Conservation (phyloP, 2,888 invertebrate species). For the Zonitis immaculata region DNA sequence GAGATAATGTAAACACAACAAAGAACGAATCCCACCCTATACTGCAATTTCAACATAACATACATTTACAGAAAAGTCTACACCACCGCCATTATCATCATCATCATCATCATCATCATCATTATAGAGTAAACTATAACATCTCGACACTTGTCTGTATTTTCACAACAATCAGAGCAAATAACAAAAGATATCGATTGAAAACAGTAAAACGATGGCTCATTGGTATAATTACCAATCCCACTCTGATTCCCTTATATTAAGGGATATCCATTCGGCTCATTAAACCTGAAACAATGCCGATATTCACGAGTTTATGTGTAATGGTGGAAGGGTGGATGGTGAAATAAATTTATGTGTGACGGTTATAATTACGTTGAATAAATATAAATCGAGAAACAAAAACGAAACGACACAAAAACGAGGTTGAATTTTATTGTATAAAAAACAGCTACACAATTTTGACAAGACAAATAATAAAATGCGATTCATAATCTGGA, state of each 20-base stretch:
- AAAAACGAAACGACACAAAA: background rate
- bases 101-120: background rate
- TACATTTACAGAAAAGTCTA: background rate
- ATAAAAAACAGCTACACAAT: background rate
- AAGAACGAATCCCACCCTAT: background rate
- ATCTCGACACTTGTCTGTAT: background rate
- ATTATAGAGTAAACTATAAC: background rate
- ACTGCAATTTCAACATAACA: no score
- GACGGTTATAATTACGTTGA: background rate
- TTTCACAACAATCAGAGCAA: background rate
- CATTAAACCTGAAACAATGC: background rate
- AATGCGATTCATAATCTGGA: background rate
- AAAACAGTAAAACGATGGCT: background rate
- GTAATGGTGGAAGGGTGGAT: background rate
- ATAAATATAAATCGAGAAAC: background rate
- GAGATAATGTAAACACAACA: background rate
- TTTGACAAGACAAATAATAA: background rate
- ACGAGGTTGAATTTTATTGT: background rate
- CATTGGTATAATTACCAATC: background rate
- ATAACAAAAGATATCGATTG: slow-evolving; percentile 1
- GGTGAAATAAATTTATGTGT: background rate
- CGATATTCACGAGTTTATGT: background rate
- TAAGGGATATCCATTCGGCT: slow-evolving; percentile 1
- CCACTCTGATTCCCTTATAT: background rate
- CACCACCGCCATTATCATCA: background rate